Conservation (phyloP, 2,113 vertebrate species). For the Malurus cyaneus region DNA sequence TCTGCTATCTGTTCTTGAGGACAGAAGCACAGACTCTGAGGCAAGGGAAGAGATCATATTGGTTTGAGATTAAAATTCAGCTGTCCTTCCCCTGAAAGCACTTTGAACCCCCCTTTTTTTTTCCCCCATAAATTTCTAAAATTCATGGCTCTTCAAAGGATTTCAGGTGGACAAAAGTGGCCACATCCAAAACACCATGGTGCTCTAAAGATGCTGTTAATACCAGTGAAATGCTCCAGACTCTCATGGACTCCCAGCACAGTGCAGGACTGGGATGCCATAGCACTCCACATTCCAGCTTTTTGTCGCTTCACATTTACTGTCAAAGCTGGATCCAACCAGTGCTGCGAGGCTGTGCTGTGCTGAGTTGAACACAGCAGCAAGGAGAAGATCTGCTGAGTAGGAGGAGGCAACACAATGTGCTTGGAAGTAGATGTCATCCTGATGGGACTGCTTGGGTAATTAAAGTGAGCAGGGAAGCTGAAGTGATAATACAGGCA, state of each 20-base stretch:
- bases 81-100: background rate
- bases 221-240: background rate
- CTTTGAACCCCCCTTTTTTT: fast-evolving
- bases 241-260: background rate
- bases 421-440: background rate
- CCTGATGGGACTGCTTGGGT: background rate
- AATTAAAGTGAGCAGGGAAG: background rate
- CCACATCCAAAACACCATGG: background rate
- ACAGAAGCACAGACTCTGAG: background rate
- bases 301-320: background rate
- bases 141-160: background rate
- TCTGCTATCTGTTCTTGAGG: background rate
- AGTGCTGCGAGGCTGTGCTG: background rate
- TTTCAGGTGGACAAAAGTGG: background rate
- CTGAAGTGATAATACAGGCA: background rate
- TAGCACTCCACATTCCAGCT: background rate
- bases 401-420: background rate
- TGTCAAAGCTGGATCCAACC: background rate
- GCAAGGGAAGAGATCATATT: background rate
- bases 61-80: background rate
- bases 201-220: background rate
- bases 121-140: background rate
- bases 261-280: background rate
- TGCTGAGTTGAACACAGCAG: background rate
- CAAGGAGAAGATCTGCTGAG: constrained; percentile 17